Evolutionary conservation across 2,797 vertebrate species (phyloP).

Genomic region (Pteronotus mesoamericanus): DNA sequence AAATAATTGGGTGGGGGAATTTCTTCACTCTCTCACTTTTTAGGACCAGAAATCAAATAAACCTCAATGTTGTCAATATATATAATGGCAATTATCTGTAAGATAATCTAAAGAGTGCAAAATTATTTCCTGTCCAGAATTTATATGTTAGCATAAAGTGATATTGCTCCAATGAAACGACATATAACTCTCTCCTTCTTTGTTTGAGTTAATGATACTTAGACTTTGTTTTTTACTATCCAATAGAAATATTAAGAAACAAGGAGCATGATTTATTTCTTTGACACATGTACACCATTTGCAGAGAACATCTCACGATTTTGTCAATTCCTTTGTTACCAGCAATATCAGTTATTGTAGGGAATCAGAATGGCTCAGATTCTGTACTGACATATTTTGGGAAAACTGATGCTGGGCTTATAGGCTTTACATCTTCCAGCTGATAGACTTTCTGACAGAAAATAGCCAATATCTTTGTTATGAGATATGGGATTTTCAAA

Average conservation of each 20-base stretch:
- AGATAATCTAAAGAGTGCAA: not conserved
- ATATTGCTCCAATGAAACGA: not conserved
- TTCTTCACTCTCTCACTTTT: not conserved
- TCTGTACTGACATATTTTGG: not conserved
- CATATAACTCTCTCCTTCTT: not conserved
- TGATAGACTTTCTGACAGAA: not conserved
- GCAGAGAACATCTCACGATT: not conserved
- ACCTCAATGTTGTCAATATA: not conserved
- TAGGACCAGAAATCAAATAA: not conserved
- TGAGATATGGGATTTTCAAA: not conserved
- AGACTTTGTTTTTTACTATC: not conserved
- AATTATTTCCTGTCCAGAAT: not conserved
- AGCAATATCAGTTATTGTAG: not conserved
- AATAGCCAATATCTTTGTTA: not conserved
- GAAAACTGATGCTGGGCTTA: not conserved
- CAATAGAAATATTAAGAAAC: constrained; percentile 26
- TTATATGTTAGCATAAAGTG: not conserved
- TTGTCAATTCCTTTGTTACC: not conserved
- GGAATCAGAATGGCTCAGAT: not conserved
- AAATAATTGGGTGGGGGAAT: not conserved
- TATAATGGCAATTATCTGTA: not conserved
- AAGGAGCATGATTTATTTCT: not conserved
- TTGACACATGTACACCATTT: not conserved
- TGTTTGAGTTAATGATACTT: not conserved
- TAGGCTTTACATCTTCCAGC: not conserved